phyloP scores from a whole-genome alignment of 2,113 vertebrate species.

The Urocolius indicus region DNA sequence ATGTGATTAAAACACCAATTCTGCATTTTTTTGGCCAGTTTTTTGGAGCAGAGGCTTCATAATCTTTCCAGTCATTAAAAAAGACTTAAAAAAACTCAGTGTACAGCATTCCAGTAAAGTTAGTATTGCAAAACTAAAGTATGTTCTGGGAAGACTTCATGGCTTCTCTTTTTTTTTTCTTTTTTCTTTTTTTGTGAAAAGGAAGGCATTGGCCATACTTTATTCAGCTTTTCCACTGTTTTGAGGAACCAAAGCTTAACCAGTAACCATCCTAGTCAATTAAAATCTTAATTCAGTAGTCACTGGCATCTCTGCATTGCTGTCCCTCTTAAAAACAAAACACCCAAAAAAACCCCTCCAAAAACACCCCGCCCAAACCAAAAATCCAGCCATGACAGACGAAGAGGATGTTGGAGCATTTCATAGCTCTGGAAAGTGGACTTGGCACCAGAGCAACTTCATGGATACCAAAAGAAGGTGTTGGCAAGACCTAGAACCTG shows the following conservation, averaged over 20 bases:
- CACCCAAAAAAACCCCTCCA: background rate
- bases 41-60: constrained; percentile 63
- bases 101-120: constrained; percentile 73
- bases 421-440: background rate
- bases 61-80: constrained; percentile 48
- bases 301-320: background rate
- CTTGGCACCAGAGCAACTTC: background rate
- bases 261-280: constrained; percentile 55
- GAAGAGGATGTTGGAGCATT: background rate
- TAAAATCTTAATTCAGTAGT: constrained; percentile 4
- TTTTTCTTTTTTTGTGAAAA: constrained; percentile 32
- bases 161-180: background rate
- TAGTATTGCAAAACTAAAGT: constrained; percentile 20
- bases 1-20: constrained; percentile 8
- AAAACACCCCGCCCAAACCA: background rate
- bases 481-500: background rate
- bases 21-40: constrained; percentile 15
- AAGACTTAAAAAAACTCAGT: background rate
- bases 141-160: constrained; percentile 51
- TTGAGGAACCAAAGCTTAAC: constrained; percentile 63
- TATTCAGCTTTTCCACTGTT: constrained; percentile 47
- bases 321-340: background rate
- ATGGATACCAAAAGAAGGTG: background rate
- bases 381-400: background rate
- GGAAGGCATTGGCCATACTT: constrained; percentile 30